These are phyloP conservation scores for Adelosebastes latens DNA, from an alignment of 2,797 vertebrate genomes.

Conservation along the genomic window DNA sequence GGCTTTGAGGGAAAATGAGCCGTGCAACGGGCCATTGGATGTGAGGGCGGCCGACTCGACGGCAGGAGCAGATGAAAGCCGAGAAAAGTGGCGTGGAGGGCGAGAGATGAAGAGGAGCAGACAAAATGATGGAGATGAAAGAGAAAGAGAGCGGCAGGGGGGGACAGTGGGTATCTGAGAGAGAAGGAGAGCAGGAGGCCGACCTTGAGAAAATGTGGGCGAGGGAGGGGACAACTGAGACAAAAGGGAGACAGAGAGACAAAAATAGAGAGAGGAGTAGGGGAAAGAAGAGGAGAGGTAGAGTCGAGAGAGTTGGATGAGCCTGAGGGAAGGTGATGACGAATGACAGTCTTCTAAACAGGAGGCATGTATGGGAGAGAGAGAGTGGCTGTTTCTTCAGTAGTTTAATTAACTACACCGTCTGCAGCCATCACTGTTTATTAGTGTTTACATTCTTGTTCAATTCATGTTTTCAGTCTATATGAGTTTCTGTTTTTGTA, in stretches of 20 bases:
- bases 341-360: background rate
- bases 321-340: slow-evolving; percentile 38
- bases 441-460: background rate
- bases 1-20: slow-evolving; percentile 38
- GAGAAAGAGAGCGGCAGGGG: slow-evolving; percentile 2
- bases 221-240: background rate
- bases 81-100: slow-evolving; percentile 28
- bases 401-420: background rate
- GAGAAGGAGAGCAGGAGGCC: slow-evolving; percentile 3
- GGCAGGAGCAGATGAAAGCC: slow-evolving; percentile 57
- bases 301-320: background rate
- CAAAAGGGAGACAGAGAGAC: background rate
- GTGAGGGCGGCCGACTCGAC: slow-evolving; percentile 1
- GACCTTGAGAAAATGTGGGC: slow-evolving; percentile 46
- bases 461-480: background rate
- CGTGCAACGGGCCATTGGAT: background rate
- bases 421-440: background rate
- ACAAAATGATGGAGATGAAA: slow-evolving; percentile 53
- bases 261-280: background rate
- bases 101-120: slow-evolving; percentile 44
- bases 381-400: background rate
- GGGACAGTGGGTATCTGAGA: background rate
- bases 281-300: background rate
- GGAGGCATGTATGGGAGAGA: background rate
- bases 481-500: background rate